Evolutionary conservation across 37 sponge, comb jelly and placozoan species (phyloP), one percentile per base, ranked within the genome.

Genomic region (Halisarca cf. caerulea): DNA sequence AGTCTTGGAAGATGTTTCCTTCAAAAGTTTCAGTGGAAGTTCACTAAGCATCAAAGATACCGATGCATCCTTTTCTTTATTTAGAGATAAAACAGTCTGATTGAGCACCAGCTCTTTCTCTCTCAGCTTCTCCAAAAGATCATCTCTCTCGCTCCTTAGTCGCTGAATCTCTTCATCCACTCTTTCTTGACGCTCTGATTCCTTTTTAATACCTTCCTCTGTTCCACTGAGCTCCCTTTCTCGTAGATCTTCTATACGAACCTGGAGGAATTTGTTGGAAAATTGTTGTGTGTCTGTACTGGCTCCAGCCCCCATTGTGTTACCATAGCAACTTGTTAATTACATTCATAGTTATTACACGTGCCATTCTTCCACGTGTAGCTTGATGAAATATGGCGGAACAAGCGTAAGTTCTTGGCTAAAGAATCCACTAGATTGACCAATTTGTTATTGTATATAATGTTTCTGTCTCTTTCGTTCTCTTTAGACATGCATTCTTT

Each of bases 21-120:
- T 84, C 0, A 90, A 54, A 37, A 89, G 3, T 21, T 47, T 64
- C 25, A 89, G 71, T 0, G 94, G 94, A 35, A 94, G 89, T 8
- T 90, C 81, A 90, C 91, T 88, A 39, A 88, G 88, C 84, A 87
- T 90, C 30, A 94, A 79, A 35, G 66, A 58, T 28, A 86, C 40
- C 8, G 86, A 45, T 47, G 55, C 88, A 43, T 51, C 61, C 40
- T 83, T 78, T 57, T 94, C 89, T 39, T 86, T 64, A 14, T 88
- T 58, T 72, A 91, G 68, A 0, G 75, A 71, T 20, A 78, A 71
- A 40, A 17, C 66, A 58, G 59, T 55, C 30, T 43, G 38, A 2
- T 53, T 35, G 0, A 89, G 64, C 0, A 42, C 15, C 6, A 17
- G 39, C n/a, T 64, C 42, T 27, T 57, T 54, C 32, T 84, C 70